Percentiles rank a stretch among this genome's conserved stretches.
These are phyloP conservation scores for Ophion obscuratus DNA, from an alignment of 2,888 invertebrate genomes.

Conservation along the genomic window DNA sequence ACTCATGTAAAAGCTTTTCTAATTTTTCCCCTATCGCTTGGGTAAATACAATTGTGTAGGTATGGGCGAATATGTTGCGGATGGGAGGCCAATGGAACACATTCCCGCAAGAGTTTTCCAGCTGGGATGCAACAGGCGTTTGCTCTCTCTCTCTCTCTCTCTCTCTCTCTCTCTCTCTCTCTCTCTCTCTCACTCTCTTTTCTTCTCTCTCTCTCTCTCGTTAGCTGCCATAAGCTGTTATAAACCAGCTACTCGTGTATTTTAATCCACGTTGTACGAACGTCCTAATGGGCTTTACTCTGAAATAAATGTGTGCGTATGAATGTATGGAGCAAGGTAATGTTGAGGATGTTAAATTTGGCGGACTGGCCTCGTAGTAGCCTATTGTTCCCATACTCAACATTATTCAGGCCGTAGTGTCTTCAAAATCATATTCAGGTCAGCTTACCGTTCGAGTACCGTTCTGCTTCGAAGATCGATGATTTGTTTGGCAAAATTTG, in stretches of 20 bases:
- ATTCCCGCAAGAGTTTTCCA: conserved; percentile 31
- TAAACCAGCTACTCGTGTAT: conserved; percentile 49
- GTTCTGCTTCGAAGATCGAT: too few relatives aligned
- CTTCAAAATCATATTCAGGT: background rate
- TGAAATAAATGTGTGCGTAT: background rate
- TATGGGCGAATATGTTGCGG: background rate
- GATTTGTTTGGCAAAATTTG: background rate
- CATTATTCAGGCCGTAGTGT: background rate
- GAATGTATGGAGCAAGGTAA: background rate
- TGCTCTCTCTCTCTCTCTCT: conserved; percentile 17
- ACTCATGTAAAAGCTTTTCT: background rate
- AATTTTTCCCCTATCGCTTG: background rate
- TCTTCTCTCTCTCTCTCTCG: conserved; percentile 11
- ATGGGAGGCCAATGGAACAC: background rate
- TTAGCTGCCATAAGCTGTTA: conserved; percentile 61
- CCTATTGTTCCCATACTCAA: background rate
- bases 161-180: conserved; percentile 14
- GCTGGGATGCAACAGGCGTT: conserved; percentile 65
- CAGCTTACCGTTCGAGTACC: too few relatives aligned
- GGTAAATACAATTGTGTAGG: background rate
- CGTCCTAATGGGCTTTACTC: conserved; percentile 41
- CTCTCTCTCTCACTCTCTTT: background rate
- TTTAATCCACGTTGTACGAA: conserved; percentile 40
- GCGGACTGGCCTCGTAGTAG: background rate
- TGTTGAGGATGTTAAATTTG: background rate